A percentile compares a stretch with the other conserved stretches of the same genome.
Evolutionary conservation across 2,797 vertebrate species (phyloP).

Genomic region (Megalops cyprinoides): DNA sequence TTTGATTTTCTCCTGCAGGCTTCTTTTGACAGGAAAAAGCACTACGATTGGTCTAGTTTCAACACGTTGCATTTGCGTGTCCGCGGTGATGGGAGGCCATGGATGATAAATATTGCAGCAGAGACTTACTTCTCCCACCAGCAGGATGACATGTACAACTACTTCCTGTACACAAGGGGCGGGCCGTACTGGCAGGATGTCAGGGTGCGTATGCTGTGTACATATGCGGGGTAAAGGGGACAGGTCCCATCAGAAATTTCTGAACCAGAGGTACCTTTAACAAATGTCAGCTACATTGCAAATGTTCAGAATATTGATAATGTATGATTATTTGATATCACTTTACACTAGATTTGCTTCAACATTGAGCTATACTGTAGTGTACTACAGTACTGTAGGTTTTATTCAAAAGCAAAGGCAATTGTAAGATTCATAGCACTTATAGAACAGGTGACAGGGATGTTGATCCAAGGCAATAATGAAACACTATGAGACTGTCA

Average conservation of each 20-base stretch:
- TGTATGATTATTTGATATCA: too few species aligned
- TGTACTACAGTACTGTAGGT: too few species aligned
- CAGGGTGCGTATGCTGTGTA: conserved; percentile 71
- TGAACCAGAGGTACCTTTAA: neutral
- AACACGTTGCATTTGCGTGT: conserved; percentile 87
- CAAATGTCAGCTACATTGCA: too few species aligned
- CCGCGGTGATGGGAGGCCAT: conserved; percentile 92
- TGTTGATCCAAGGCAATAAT: too few species aligned
- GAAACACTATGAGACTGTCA: too few species aligned
- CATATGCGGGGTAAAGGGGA: too few species aligned
- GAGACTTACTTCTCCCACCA: conserved; percentile 81
- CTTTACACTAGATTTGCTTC: too few species aligned
- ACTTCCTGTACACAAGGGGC: conserved; percentile 92
- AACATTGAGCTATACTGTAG: too few species aligned
- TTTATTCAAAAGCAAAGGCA: too few species aligned
- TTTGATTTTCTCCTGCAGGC: conserved; percentile 61
- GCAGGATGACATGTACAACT: conserved; percentile 88
- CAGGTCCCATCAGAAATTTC: neutral
- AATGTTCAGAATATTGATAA: too few species aligned
- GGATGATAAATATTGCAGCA: conserved; percentile 88
- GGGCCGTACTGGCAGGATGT: conserved; percentile 97
- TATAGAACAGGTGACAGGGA: too few species aligned
- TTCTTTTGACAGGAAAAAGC: conserved; percentile 81
- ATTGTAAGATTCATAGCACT: too few species aligned
- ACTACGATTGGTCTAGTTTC: conserved; percentile 86